Conservation (phyloP, 2,888 invertebrate genomes). For the Mantis religiosa region DNA sequence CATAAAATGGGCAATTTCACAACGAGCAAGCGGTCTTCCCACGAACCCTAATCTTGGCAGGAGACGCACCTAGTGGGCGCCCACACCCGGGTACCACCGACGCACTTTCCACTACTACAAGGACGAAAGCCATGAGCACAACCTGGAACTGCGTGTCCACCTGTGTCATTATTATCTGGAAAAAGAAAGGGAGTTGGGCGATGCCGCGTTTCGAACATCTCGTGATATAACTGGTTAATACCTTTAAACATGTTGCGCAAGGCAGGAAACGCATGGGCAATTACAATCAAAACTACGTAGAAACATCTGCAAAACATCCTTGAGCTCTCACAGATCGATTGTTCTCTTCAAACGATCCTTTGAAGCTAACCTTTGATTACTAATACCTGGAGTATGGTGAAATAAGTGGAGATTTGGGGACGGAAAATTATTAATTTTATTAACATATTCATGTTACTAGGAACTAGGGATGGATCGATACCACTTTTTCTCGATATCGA, state of each 20-base stretch:
- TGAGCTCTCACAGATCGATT: too few relatives aligned
- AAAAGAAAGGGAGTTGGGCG: not conserved
- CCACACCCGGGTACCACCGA: not conserved
- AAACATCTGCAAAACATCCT: not conserved
- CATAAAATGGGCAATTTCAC: not conserved
- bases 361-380: too few relatives aligned
- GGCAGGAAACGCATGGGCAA: not conserved
- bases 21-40: not conserved
- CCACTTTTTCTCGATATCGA: too few relatives aligned
- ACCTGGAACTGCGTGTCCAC: not conserved
- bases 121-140: not conserved
- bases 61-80: not conserved
- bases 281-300: not conserved
- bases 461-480: too few relatives aligned
- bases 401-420: too few relatives aligned
- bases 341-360: too few relatives aligned
- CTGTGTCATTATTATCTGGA: not conserved
- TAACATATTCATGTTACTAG: too few relatives aligned
- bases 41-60: not conserved
- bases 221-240: not conserved
- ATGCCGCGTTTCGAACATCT: not conserved
- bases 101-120: not conserved
- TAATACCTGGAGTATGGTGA: too few relatives aligned
- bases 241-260: not conserved
- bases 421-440: too few relatives aligned